Base-by-base conservation (phyloP, 2,113 vertebrate genomes). In the Heptranchias perlo region DNA sequence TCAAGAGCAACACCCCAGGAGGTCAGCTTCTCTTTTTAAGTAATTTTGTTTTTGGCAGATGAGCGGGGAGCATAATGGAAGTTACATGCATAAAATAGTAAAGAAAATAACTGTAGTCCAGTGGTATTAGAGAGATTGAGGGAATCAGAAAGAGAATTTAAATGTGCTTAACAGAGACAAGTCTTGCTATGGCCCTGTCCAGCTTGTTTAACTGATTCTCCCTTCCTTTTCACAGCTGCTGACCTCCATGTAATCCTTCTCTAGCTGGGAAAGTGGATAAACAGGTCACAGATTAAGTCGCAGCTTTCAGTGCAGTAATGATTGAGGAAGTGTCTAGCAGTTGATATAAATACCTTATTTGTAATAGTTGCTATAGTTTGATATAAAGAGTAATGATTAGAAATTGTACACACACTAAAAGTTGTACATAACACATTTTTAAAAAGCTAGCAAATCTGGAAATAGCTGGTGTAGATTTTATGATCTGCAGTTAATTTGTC, bases 401-500 rank as follows among this genome's bases (percentile, higher is more conserved):
- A 89, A 54, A 28, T 54, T 54, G 86, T 54, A 3, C 14, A 82
- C 39, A 44, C 58, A 39, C 31, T 86, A 49, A 23, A 95, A 95
- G 52, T 95, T 31, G 8, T 47, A 49, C 39, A 95, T 47, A 35
- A 52, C 28, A 21, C 0, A 35, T 95, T 65, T 65, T 65, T 35
- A 44, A 52, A 94, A 94, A 28, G 21, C 23, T 64, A 35, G 6
- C 39, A 69, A 95, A 95, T 69, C 8, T 52, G 25, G 8, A 69
- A 95, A 39, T 69, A 14, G 47, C 65, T 69, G 44, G 92, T 35
- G 44, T 28, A 69, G 31, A 95, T 23, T 95, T 94, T 95, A 35
- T 14, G 25, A 35, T 49, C 11, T 95, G 98, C 98, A 98, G 98
- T 98, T 98, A 97, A 97, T 82, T 82, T 97, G 98, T 98, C 97